Conservation (phyloP, 2,888 invertebrate genomes). For the Elysia crispata region DNA sequence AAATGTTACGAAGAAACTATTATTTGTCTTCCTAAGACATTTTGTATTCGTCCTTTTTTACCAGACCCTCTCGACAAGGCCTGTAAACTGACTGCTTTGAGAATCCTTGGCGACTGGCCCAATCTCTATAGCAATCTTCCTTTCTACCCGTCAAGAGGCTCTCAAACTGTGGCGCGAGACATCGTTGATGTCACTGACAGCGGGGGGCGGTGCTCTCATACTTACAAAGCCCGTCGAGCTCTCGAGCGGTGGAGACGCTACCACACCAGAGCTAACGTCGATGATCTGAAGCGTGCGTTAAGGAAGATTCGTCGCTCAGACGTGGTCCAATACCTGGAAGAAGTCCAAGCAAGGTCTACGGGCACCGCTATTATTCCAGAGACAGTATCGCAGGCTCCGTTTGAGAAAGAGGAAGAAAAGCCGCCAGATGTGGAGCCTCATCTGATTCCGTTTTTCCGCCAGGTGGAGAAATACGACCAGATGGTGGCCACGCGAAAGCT, state of each 20-base stretch:
- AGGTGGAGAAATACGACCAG: conserved; percentile 69
- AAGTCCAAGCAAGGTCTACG: conserved; percentile 57
- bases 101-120: conserved; percentile 70
- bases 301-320: conserved; percentile 62
- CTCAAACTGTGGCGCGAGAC: conserved; percentile 69
- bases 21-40: background rate
- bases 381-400: conserved; percentile 51
- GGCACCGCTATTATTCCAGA: conserved; percentile 42
- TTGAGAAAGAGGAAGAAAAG: conserved; percentile 59
- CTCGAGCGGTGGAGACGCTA: conserved; percentile 70
- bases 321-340: conserved; percentile 58
- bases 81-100: conserved; percentile 59
- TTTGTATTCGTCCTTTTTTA: conserved; percentile 34
- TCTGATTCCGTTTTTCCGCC: conserved; percentile 67
- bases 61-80: conserved; percentile 67
- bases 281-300: conserved; percentile 64
- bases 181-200: conserved; percentile 61
- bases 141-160: conserved; percentile 69
- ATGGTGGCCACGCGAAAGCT: conserved; percentile 56
- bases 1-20: background rate
- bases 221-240: conserved; percentile 55
- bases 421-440: conserved; percentile 63
- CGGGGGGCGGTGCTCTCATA: conserved; percentile 58
- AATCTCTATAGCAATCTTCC: conserved; percentile 68
- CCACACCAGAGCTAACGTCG: conserved; percentile 69